Evolutionary conservation across 2,113 vertebrate genomes (phyloP).

Genomic region (Pachypanchax playfairii): DNA sequence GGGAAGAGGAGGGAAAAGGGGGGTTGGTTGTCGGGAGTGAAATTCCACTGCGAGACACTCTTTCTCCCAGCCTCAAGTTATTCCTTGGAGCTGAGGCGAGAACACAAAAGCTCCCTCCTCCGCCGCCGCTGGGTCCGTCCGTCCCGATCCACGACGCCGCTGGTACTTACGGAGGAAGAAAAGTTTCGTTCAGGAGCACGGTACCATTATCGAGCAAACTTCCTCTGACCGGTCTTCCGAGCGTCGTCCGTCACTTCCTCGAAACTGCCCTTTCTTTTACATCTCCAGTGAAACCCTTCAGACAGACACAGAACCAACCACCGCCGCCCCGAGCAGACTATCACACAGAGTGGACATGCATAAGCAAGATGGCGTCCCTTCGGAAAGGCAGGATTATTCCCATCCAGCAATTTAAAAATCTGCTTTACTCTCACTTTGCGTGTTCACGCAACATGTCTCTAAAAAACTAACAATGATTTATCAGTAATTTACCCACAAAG

Average conservation of each 20-base stretch:
- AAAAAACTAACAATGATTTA: no score
- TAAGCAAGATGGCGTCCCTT: conserved; percentile 49
- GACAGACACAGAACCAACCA: conserved; percentile 2
- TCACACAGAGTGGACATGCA: not conserved
- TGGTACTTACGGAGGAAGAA: conserved; percentile 58
- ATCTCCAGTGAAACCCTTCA: conserved; percentile 50
- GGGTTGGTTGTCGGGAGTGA: conserved; percentile 40
- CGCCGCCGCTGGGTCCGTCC: conserved; percentile 46
- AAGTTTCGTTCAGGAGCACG: conserved; percentile 74
- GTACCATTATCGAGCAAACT: conserved; percentile 76
- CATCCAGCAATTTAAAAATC: conserved; percentile 26
- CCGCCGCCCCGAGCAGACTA: conserved; percentile 39
- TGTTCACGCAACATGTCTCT: no score
- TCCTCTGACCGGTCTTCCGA: conserved; percentile 75
- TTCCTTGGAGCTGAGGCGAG: conserved; percentile 35
- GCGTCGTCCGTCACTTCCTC: conserved; percentile 82
- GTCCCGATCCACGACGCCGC: conserved; percentile 62
- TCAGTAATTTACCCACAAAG: no score
- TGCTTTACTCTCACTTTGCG: no score
- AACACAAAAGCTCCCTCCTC: conserved; percentile 45
- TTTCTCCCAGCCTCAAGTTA: conserved; percentile 48
- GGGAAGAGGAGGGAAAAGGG: conserved; percentile 28
- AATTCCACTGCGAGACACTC: conserved; percentile 60
- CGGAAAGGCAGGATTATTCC: not conserved
- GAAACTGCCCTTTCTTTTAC: conserved; percentile 65